Base-by-base conservation (phyloP, 2,888 invertebrate genomes). In the Drosophila vallismaia region DNA sequence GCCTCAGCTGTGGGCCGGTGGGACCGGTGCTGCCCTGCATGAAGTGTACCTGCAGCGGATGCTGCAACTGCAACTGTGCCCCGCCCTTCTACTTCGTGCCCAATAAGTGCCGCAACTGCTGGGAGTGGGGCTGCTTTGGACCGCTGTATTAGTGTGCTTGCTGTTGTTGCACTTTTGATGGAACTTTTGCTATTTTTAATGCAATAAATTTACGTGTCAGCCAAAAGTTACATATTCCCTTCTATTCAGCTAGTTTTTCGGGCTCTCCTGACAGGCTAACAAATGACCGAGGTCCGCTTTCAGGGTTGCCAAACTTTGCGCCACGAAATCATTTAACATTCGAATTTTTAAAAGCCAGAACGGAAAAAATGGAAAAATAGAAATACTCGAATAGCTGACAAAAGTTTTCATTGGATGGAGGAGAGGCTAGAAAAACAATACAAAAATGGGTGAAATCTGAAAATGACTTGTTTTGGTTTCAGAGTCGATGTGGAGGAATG, bases 101-200 rank as follows among this genome's bases (percentile, higher is more conserved):
- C 48, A 77, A 88, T 55, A 73, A 29, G 3, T 84, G 84, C 56
- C 58, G 56, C 38, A 50, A 68, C 69, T 83, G 86, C 70, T 74
- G 57, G 54, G 88, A 88, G 63, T 79, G 84, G 75, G 84, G 86
- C 52, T 64, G 73, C 54, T 83, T 59, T 28, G 88, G 88, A n/a
- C 83, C 88, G 12, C 67, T 50, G 24, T 86, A 88, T 50, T 84
- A 83, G 49, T 19, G 50, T 56, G 31, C 36, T 33, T 4, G 28
- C 10, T 51, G 36, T 52, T 59, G 57, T 58, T 64, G 53, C 62
- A 44, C 50, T 73, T 64, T 66, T 55, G 56, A 73, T 71, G 33
- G 31, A 84, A 56, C 44, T 56, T 64, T 68, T 66, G 29, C 68
- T 69, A 75, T 64, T 67, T 67, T 70, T 52, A 82, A 45, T 54